phyloP scores from a whole-genome alignment of 2,888 invertebrate species.

The Phytoseiulus persimilis region DNA sequence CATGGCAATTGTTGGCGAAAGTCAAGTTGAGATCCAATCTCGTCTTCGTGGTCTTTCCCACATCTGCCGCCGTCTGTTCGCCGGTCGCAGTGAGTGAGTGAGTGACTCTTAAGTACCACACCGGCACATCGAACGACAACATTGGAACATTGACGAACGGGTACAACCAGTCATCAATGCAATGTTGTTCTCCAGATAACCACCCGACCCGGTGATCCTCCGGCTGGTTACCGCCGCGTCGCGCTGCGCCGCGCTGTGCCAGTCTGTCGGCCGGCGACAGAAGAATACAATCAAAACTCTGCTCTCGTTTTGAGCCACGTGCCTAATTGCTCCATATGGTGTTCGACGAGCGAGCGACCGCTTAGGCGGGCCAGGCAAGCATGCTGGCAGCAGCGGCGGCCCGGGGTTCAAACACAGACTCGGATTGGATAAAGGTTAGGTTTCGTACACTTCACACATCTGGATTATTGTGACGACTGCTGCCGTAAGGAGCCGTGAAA shows the following conservation, averaged over 20 bases:
- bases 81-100: not conserved
- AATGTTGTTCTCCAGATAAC: not conserved
- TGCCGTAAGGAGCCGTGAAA: not conserved
- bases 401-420: not conserved
- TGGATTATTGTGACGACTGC: not conserved
- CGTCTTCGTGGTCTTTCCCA: not conserved
- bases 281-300: not conserved
- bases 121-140: not conserved
- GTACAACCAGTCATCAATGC: not conserved
- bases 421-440: not conserved
- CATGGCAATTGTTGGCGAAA: not conserved
- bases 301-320: not conserved
- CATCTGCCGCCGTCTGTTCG: not conserved
- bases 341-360: not conserved
- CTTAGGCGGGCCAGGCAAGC: not conserved
- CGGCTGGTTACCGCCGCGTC: not conserved
- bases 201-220: not conserved
- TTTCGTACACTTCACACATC: not conserved
- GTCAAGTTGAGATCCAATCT: not conserved
- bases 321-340: conserved; percentile 5
- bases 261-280: not conserved
- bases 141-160: not conserved
- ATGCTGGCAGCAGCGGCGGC: not conserved
- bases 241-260: not conserved
- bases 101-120: not conserved